Conservation (phyloP, 2,888 invertebrate genomes). For the Drosophila anomalata region DNA sequence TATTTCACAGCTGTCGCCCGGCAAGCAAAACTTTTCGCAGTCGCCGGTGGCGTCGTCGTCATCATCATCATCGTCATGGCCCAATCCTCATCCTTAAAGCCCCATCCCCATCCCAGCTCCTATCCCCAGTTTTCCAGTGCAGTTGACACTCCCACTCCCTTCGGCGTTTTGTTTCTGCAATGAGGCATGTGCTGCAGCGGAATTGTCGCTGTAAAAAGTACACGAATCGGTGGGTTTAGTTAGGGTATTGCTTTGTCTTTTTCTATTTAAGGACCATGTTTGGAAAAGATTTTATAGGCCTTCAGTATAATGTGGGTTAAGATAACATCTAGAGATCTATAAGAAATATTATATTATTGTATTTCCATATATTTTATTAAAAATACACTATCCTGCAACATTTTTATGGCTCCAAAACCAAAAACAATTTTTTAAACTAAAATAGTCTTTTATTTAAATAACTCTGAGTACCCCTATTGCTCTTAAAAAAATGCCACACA, state of each 20-base stretch:
- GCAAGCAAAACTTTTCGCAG: conserved; percentile 68
- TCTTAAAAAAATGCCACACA: conserved; percentile 58
- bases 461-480: conserved; percentile 44
- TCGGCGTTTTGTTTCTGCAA: conserved; percentile 59
- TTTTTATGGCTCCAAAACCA: too few species aligned
- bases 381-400: background rate
- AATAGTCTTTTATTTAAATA: background rate
- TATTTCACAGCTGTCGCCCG: conserved; percentile 80
- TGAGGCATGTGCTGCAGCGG: conserved; percentile 61
- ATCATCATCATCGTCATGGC: conserved; percentile 38
- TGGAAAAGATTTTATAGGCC: conserved; percentile 28
- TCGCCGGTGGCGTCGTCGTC: conserved; percentile 50
- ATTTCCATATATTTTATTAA: background rate
- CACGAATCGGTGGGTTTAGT: conserved; percentile 51
- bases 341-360: background rate
- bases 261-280: conserved; percentile 12
- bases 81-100: conserved; percentile 19
- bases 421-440: background rate
- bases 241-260: conserved; percentile 43
- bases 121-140: conserved; percentile 16
- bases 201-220: conserved; percentile 67
- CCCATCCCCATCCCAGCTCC: conserved; percentile 15
- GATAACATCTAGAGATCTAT: too few species aligned
- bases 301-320: conserved; percentile 14
- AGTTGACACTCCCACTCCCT: conserved; percentile 77